Evolutionary conservation across 2,888 invertebrate genomes (phyloP), one percentile per base, ranked within the genome.

Genomic region (Acleris laterana): DNA sequence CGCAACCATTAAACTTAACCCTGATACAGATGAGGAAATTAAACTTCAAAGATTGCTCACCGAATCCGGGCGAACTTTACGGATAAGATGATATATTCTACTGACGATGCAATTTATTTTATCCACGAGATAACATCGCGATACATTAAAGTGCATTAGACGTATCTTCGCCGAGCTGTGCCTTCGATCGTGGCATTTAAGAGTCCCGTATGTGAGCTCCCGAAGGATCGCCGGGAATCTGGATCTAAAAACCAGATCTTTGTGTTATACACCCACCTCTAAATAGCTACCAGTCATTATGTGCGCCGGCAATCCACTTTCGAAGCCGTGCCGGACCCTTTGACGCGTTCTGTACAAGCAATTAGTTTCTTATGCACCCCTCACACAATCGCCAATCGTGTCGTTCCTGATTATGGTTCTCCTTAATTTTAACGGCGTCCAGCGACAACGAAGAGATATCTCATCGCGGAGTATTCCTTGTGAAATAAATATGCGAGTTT

Each of bases 271-370:
- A 69, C 72, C 71, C 71, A 70, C 70, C 69, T 70, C 69, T 74
- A 74, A 74, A 77, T 82, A 72, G 75, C 76, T 77, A 77, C 79
- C 78, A 78, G 70, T 70, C 77, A 82, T 83, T 80, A 82, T 79
- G 77, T 78, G 75, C 73, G 73, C 72, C 75, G 74, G 80, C 77
- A 83, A 83, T 82, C 78, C 77, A 72, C 74, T 74, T 77, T 71
- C 58, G 53, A 46, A 78, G 75, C 73, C 75, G 72, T 75, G 74
- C 76, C 79, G 75, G 76, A 70, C 64, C 73, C 80, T 79, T 83
- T 81, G 78, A 75, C 74, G 80, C 75, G 76, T 71, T 77, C 77
- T 77, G 74, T 76, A 77, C 75, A 74, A 77, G 73, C 81, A 82
- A 84, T 84, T 83, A 82, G 74, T 78, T 84, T 85, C 76, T 84